A percentile compares a stretch with the other conserved stretches of the same genome.
These are phyloP conservation scores for Saccostrea echinata DNA, from an alignment of 1,140 invertebrate genomes.

Conservation along the genomic window DNA sequence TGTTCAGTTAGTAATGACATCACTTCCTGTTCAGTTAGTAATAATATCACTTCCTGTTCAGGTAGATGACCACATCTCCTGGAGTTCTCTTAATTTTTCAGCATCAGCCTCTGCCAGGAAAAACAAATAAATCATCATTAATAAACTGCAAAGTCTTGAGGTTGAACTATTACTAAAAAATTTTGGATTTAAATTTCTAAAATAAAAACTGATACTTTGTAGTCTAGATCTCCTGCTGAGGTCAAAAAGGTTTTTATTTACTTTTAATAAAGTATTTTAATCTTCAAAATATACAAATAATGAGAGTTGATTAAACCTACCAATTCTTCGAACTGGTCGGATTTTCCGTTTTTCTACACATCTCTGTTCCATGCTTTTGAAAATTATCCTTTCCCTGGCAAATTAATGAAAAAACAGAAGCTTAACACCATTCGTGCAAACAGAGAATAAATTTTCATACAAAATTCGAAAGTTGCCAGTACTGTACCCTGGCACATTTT, in stretches of 20 bases:
- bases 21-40: background rate
- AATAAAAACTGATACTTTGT: too few relatives aligned
- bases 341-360: conserved; percentile 29
- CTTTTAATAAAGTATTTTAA: background rate
- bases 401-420: background rate
- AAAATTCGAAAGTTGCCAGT: too few relatives aligned
- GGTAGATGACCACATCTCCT: conserved; percentile 50
- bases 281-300: background rate
- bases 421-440: too few relatives aligned
- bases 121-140: conserved; percentile 1
- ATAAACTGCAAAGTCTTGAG: background rate
- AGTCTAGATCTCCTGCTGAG: too few relatives aligned
- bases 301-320: background rate
- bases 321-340: conserved; percentile 49
- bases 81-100: conserved; percentile 51
- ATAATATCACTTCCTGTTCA: background rate
- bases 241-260: background rate
- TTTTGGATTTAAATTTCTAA: background rate
- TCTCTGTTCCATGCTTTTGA: conserved; percentile 55
- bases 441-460: too few relatives aligned
- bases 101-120: conserved; percentile 52
- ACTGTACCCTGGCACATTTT: too few relatives aligned
- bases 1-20: too few relatives aligned
- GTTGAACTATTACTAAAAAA: background rate
- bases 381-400: conserved; percentile 50